A percentile compares a stretch with the other conserved stretches of the same genome.
Conservation (phyloP, 1,140 invertebrate genomes). For the Dermatophagoides farinae region DNA sequence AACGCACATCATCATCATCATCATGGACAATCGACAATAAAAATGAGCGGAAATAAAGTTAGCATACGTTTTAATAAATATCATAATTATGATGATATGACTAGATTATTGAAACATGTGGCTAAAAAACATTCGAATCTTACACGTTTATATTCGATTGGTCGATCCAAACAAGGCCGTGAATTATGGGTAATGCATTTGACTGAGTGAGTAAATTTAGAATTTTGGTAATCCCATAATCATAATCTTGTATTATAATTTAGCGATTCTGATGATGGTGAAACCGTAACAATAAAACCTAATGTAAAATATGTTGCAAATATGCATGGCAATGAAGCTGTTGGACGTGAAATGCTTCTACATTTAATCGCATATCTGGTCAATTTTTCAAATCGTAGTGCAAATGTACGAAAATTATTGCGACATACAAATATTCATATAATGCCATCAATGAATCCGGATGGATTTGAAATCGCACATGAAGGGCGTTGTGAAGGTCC, state of each 20-base stretch:
- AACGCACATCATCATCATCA: too few relatives aligned
- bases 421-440: constrained; percentile 77
- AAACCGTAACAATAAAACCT: constrained; percentile 28
- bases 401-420: constrained; percentile 59
- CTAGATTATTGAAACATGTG: constrained; percentile 52
- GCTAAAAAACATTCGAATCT: constrained; percentile 57
- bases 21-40: too few relatives aligned
- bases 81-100: constrained; percentile 71
- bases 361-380: constrained; percentile 70
- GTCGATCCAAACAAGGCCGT: constrained; percentile 71
- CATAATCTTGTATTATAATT: neutral
- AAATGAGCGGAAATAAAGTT: neutral
- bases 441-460: constrained; percentile 53
- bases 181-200: constrained; percentile 90
- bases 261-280: too few relatives aligned
- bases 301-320: constrained; percentile 79
- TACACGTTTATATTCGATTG: constrained; percentile 71
- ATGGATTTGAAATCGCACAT: constrained; percentile 61
- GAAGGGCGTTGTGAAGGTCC: constrained; percentile 60
- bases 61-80: constrained; percentile 46
- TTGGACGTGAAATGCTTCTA: constrained; percentile 61
- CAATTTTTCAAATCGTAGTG: constrained; percentile 52
- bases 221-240: neutral
- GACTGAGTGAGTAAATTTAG: constrained; percentile 37
- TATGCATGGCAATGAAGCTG: constrained; percentile 50